A percentile compares a stretch with the other conserved stretches of the same genome.
Conservation (phyloP, 2,113 vertebrate genomes). For the Picathartes gymnocephalus region DNA sequence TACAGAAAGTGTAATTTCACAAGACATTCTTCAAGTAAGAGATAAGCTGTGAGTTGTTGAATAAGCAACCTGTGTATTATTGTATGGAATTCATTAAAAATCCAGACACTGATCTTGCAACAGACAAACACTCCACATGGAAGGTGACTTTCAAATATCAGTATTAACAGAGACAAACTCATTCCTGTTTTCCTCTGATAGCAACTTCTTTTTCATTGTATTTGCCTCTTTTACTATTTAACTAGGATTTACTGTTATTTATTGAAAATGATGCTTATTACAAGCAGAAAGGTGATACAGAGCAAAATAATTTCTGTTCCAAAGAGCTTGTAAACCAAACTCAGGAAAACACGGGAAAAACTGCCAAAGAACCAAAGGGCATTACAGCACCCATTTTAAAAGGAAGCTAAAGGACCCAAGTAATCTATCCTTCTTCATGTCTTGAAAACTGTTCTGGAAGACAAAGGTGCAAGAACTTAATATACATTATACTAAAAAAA, state of each 20-base stretch:
- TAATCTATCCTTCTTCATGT: not conserved
- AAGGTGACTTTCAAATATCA: not conserved
- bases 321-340: not conserved
- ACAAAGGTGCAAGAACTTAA: not conserved
- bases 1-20: not conserved
- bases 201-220: not conserved
- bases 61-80: not conserved
- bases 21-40: not conserved
- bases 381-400: not conserved
- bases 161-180: not conserved
- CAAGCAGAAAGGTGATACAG: not conserved
- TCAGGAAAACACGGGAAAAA: not conserved
- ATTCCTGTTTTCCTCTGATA: not conserved
- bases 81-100: not conserved
- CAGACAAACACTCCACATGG: not conserved
- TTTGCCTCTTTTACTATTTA: not conserved
- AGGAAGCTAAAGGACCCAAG: not conserved
- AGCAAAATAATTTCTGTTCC: not conserved
- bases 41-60: not conserved
- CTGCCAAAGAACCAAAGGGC: not conserved
- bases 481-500: not conserved
- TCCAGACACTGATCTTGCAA: not conserved
- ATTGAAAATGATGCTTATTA: not conserved
- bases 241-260: not conserved
- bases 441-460: not conserved